Conservation (phyloP, 1,140 invertebrate genomes). For the Druon quercuslanigerum region DNA sequence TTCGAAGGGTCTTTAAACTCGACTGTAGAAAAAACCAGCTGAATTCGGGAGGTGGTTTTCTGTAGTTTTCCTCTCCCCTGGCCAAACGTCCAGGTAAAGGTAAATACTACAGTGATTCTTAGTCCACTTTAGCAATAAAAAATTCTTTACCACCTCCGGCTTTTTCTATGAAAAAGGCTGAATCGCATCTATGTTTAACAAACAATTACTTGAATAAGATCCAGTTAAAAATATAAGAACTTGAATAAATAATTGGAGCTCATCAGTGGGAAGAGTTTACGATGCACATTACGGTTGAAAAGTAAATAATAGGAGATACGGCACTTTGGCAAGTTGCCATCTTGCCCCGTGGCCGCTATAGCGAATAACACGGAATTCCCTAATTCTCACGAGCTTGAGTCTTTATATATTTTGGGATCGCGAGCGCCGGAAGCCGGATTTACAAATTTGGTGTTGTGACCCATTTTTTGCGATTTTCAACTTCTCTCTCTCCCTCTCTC, state of each 20-base stretch:
- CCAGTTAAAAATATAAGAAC: no score
- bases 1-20: no score
- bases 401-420: background rate
- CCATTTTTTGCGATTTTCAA: slow-evolving; percentile 15
- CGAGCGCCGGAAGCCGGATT: slow-evolving; percentile 10
- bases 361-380: background rate
- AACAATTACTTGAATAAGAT: no score
- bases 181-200: no score
- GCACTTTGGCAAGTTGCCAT: slow-evolving; percentile 22
- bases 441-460: slow-evolving; percentile 21
- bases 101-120: no score
- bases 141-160: no score
- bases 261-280: background rate
- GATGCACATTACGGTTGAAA: background rate
- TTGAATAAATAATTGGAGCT: background rate
- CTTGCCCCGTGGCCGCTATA: background rate
- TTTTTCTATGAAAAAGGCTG: no score
- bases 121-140: no score
- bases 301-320: background rate
- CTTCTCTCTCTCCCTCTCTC: slow-evolving; percentile 1
- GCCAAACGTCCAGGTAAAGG: no score
- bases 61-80: no score
- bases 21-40: no score
- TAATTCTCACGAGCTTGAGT: background rate
- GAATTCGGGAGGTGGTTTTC: no score